Conservation (phyloP, 1,140 invertebrate genomes). For the Drosophila fuyamai region DNA sequence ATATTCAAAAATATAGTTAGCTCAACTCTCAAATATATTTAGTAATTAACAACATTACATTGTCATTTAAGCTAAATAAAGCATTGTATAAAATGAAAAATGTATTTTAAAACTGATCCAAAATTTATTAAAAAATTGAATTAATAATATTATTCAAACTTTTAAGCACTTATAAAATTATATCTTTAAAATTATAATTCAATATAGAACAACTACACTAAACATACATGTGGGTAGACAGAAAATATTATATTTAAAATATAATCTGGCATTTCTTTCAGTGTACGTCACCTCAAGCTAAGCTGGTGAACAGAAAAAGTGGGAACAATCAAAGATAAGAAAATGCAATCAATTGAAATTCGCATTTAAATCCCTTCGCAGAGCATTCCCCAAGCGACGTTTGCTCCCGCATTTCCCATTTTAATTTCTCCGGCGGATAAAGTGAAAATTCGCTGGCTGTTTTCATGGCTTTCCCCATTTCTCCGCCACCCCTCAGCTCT, state of each 20-base stretch:
- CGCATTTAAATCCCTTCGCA: constrained; percentile 28
- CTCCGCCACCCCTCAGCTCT: neutral
- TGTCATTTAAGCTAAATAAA: too few relatives aligned
- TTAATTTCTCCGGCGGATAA: constrained; percentile 45
- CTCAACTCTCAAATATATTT: too few relatives aligned
- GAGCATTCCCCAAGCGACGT: constrained; percentile 19
- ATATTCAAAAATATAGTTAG: too few relatives aligned
- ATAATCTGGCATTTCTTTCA: neutral
- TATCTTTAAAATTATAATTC: too few relatives aligned
- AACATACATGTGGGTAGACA: too few relatives aligned
- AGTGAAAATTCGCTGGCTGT: constrained; percentile 51
- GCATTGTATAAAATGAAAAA: too few relatives aligned
- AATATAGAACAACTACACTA: too few relatives aligned
- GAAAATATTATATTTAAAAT: neutral
- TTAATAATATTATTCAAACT: too few relatives aligned
- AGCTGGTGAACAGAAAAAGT: constrained; percentile 5
- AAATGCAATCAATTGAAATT: constrained; percentile 39
- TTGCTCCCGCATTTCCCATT: constrained; percentile 33
- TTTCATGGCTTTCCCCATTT: constrained; percentile 4
- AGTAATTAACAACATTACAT: too few relatives aligned
- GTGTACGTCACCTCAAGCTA: constrained; percentile 2
- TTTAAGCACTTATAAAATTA: too few relatives aligned
- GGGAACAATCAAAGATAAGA: constrained; percentile 14
- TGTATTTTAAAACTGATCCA: too few relatives aligned
- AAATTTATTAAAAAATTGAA: too few relatives aligned